These are phyloP conservation scores for Lophura swinhoii DNA, from an alignment of 2,797 vertebrate genomes.

Conservation along the genomic window DNA sequence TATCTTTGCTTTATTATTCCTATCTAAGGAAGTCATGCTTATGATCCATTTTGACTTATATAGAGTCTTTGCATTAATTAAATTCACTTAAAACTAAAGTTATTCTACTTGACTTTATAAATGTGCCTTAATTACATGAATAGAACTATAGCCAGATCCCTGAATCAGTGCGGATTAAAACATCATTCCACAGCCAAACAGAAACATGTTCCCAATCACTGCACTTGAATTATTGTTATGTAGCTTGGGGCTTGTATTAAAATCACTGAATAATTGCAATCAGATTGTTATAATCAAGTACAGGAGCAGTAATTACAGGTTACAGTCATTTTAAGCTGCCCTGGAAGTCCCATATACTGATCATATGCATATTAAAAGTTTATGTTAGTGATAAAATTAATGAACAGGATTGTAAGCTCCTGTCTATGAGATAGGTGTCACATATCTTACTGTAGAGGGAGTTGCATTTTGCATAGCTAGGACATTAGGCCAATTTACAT, in stretches of 20 bases:
- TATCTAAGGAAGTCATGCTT: constrained; percentile 77
- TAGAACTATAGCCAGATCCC: constrained; percentile 87
- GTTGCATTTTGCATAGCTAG: constrained; percentile 64
- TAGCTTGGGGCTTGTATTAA: constrained; percentile 99
- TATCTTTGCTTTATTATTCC: constrained; percentile 59
- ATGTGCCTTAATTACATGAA: constrained; percentile 90
- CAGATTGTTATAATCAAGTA: constrained; percentile 99
- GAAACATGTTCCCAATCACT: constrained; percentile 96
- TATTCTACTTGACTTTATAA: constrained; percentile 89
- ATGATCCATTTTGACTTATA: constrained; percentile 84
- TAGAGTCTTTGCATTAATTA: constrained; percentile 86
- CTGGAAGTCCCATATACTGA: constrained; percentile 93
- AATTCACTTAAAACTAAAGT: constrained; percentile 87
- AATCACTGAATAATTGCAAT: constrained; percentile 99
- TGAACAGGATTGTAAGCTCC: constrained; percentile 93
- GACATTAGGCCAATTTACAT: constrained; percentile 53
- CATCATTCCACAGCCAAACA: constrained; percentile 94
- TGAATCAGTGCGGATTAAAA: constrained; percentile 90
- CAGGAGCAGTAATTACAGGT: constrained; percentile 99
- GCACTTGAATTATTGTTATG: constrained; percentile 99
- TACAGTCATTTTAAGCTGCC: constrained; percentile 96
- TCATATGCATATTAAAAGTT: constrained; percentile 98
- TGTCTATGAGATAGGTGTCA: constrained; percentile 84
- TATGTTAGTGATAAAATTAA: constrained; percentile 99
- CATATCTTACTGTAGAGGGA: constrained; percentile 60